These are phyloP conservation scores for Leucophenga montana DNA, from an alignment of 2,888 invertebrate species.

Conservation along the genomic window DNA sequence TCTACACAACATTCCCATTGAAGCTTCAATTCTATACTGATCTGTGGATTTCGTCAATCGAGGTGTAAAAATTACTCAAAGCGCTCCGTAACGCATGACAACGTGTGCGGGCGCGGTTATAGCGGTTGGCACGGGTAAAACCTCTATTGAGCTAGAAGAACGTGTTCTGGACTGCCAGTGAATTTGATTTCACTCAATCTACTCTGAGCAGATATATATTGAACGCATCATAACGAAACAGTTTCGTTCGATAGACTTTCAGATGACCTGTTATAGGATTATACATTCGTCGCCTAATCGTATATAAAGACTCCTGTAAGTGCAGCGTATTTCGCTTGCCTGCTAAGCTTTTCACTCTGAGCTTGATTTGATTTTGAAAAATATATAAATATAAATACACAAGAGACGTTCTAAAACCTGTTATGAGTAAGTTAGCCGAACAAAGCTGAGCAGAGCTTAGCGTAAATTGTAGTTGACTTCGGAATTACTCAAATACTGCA, in stretches of 20 bases:
- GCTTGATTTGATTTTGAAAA: too few relatives aligned
- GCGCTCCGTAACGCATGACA: neutral
- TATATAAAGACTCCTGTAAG: neutral
- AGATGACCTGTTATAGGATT: too few relatives aligned
- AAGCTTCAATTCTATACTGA: constrained; percentile 19
- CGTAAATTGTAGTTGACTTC: too few relatives aligned
- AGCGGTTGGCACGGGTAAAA: neutral
- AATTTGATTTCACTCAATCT: too few relatives aligned
- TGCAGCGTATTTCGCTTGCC: neutral
- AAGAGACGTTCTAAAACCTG: neutral
- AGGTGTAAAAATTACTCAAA: constrained; percentile 1
- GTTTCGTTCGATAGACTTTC: too few relatives aligned
- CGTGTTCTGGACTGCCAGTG: neutral
- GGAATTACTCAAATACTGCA: neutral
- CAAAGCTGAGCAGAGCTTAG: too few relatives aligned
- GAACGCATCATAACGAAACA: too few relatives aligned
- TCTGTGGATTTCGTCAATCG: neutral
- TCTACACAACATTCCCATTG: neutral
- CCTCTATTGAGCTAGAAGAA: constrained; percentile 8
- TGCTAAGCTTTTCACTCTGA: too few relatives aligned
- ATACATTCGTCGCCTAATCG: too few relatives aligned
- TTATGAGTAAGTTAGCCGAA: neutral
- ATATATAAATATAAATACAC: too few relatives aligned
- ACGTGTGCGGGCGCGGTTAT: neutral
- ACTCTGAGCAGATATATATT: too few relatives aligned